A percentile compares a stretch with the other conserved stretches of the same genome.
Conservation (phyloP, 2,888 invertebrate genomes). For the Adelognathus sp. region DNA sequence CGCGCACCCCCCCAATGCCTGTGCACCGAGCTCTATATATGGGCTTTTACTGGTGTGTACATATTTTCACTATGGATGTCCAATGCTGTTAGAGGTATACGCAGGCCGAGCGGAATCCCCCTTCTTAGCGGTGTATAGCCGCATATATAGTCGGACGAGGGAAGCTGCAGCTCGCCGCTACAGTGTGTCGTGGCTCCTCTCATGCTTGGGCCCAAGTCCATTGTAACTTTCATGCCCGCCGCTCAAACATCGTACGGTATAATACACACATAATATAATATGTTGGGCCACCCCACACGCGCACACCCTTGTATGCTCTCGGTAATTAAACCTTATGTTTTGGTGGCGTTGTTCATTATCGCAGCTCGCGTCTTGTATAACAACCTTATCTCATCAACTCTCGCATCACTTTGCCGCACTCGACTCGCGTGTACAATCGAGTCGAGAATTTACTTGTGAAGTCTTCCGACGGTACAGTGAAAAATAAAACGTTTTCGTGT, state of each 20-base stretch:
- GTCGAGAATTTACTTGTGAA: background rate
- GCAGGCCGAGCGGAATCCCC: constrained; percentile 15
- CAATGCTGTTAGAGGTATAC: background rate
- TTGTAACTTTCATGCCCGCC: constrained; percentile 57
- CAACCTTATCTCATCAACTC: constrained; percentile 34
- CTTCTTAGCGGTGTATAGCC: constrained; percentile 20
- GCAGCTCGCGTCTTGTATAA: constrained; percentile 39
- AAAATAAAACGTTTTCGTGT: background rate
- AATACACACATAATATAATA: constrained; percentile 21
- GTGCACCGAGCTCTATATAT: background rate
- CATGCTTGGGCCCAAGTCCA: constrained; percentile 49
- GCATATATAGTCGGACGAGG: constrained; percentile 21
- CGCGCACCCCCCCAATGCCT: constrained; percentile 6
- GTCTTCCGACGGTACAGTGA: background rate
- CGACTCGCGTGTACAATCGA: background rate
- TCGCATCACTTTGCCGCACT: constrained; percentile 8
- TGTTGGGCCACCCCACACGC: constrained; percentile 13
- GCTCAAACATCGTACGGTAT: constrained; percentile 37
- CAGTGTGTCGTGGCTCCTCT: constrained; percentile 7
- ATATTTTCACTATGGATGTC: constrained; percentile 46
- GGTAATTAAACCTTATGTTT: constrained; percentile 61
- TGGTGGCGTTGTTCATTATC: constrained; percentile 59
- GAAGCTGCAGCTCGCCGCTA: constrained; percentile 36
- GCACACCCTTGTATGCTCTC: constrained; percentile 52
- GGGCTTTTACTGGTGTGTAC: constrained; percentile 23